phyloP scores from a whole-genome alignment of 1,140 invertebrate genomes.

The Idris sp. region DNA sequence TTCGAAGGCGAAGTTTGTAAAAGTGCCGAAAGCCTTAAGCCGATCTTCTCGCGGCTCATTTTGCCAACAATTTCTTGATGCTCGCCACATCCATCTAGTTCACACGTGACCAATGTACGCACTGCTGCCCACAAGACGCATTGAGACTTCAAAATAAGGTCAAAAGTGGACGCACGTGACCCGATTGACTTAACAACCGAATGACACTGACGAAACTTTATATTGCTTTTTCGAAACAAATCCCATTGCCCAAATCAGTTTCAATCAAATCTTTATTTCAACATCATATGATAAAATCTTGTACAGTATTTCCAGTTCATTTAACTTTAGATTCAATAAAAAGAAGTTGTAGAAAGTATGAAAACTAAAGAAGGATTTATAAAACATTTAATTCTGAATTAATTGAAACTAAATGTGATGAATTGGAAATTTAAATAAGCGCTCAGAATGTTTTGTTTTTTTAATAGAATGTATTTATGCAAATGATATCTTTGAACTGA shows the following conservation, averaged over 20 bases:
- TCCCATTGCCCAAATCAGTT: conserved; percentile 37
- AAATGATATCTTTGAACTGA: conserved; percentile 50
- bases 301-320: too few species aligned
- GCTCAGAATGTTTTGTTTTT: conserved; percentile 11
- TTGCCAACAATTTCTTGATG: too few species aligned
- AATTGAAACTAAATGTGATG: conserved; percentile 25
- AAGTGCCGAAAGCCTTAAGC: conserved; percentile 68
- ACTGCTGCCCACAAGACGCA: conserved; percentile 36
- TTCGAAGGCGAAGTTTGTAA: conserved; percentile 74
- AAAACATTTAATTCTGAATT: too few species aligned
- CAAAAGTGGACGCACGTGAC: conserved; percentile 31
- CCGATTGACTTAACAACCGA: conserved; percentile 35
- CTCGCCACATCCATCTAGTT: conserved; percentile 18
- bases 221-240: conserved; percentile 26
- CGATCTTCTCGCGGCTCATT: conserved; percentile 19
- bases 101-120: conserved; percentile 66
- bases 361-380: too few species aligned
- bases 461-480: conserved; percentile 44
- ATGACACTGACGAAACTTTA: conserved; percentile 30
- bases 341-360: too few species aligned
- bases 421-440: conserved; percentile 28
- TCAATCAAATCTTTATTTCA: conserved; percentile 37
- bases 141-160: conserved; percentile 51
- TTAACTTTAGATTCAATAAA: too few species aligned
- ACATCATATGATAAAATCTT: too few species aligned